Base-by-base conservation (phyloP, 2,888 invertebrate species). In the Leptarthrus brevirostris region DNA sequence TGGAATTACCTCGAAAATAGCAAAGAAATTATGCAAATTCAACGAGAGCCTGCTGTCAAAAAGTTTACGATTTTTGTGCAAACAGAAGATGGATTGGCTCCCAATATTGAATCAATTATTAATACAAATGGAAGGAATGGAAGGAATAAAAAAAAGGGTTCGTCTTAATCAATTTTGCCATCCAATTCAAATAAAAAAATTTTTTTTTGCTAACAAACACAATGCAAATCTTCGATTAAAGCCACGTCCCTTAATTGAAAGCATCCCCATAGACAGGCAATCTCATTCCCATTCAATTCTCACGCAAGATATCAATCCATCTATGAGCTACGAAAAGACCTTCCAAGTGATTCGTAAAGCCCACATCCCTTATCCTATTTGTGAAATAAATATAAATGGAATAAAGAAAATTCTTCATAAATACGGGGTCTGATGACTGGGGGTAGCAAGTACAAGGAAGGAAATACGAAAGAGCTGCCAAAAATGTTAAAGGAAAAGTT, bases 131-230 rank as follows among this genome's bases (percentile, higher is more conserved):
- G 58, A n/a, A n/a, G n/a, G n/a, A n/a, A n/a, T n/a, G 36, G 18
- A 34, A 20, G 18, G 18, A 58, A 34, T 58, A 16, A 18, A 36
- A 36, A 56, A 58, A 36, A 34, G 58, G 58, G 34, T 58, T 58
- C 34, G 20, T 58, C 58, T 58, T 58, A 58, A 58, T 58, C 36
- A 34, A 58, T 58, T 58, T 58, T 58, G 20, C 58, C 58, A 58
- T 58, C 18, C 58, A 58, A 58, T 58, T 58, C 36, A 5, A 22
- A 58, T 36, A 58, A n/a, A n/a, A n/a, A n/a, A n/a, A n/a, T n/a
- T n/a, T n/a, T n/a, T n/a, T 58, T 58, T 40, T 58, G 36, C 58
- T 10, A 58, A 58, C 58, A 58, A 58, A 36, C 58, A 58, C 34
- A 58, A 58, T 58, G 58, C 58, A 58, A 58, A 58, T 58, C 58